Evolutionary conservation across 1,140 invertebrate genomes (phyloP).

Genomic region (Philotrypesis tridentata): DNA sequence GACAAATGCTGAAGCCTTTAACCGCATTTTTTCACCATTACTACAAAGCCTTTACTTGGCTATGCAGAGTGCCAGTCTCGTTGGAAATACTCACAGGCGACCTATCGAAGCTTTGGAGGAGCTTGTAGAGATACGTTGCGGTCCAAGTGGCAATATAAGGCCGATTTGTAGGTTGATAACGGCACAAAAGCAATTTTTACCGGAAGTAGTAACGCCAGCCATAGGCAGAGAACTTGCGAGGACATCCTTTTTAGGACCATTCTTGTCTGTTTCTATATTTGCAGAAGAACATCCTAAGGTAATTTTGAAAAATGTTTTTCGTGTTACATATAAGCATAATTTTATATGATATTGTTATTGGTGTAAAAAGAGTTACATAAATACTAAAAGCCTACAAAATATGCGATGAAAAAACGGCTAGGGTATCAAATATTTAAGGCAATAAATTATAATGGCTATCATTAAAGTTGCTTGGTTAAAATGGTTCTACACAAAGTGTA

Average conservation of each 20-base stretch:
- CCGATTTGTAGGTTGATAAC: constrained; percentile 88
- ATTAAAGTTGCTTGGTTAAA: no score
- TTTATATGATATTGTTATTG: no score
- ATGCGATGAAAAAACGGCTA: no score
- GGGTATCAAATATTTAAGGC: neutral
- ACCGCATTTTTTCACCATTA: constrained; percentile 82
- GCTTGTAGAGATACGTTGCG: constrained; percentile 81
- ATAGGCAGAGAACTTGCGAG: constrained; percentile 88
- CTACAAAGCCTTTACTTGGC: constrained; percentile 80
- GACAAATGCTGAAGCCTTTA: constrained; percentile 75
- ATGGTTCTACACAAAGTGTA: no score
- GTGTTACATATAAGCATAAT: no score
- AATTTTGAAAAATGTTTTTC: neutral
- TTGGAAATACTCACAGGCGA: constrained; percentile 81
- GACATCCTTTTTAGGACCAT: constrained; percentile 90
- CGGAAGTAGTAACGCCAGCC: constrained; percentile 81
- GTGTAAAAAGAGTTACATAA: no score
- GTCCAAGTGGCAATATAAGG: constrained; percentile 74
- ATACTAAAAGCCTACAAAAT: no score
- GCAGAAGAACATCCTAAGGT: constrained; percentile 91
- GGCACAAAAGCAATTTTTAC: constrained; percentile 84
- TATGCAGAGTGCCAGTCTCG: constrained; percentile 82
- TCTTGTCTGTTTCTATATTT: constrained; percentile 91
- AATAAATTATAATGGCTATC: no score
- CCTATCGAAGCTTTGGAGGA: constrained; percentile 81